Percentiles rank a stretch among this genome's conserved stretches.
Evolutionary conservation across 2,888 invertebrate genomes (phyloP).

Genomic region (Nomada ferruginata): DNA sequence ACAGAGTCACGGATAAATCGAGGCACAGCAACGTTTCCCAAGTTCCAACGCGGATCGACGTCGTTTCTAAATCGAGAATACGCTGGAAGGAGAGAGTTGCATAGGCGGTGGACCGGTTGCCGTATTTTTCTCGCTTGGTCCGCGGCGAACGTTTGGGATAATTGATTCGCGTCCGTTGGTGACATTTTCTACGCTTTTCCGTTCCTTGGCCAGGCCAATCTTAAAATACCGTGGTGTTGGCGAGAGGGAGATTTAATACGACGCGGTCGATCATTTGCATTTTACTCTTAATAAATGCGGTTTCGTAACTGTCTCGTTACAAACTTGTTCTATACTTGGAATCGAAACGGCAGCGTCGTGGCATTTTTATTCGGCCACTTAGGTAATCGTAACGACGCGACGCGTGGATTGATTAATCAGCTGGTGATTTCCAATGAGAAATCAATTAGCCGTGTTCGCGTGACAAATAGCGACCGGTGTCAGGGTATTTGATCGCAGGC

Average conservation of each 20-base stretch:
- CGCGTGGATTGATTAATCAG: slow-evolving; percentile 5
- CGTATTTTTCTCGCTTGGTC: slow-evolving; percentile 14
- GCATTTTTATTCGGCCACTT: slow-evolving; percentile 9
- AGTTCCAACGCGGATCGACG: not conserved
- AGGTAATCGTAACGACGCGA: slow-evolving; percentile 8
- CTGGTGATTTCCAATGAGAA: slow-evolving; percentile 11
- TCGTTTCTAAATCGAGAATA: slow-evolving; percentile 6
- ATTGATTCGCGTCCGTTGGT: slow-evolving; percentile 58
- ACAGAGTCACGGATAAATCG: not conserved
- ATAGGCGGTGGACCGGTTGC: slow-evolving; percentile 56
- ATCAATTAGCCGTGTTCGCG: slow-evolving; percentile 25
- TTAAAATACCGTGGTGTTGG: slow-evolving; percentile 20
- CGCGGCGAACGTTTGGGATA: slow-evolving; percentile 45
- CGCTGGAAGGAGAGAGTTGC: slow-evolving; percentile 38
- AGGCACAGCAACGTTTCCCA: not conserved
- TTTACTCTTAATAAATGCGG: slow-evolving; percentile 37
- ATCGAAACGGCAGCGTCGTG: not conserved
- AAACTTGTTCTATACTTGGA: not conserved
- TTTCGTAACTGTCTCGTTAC: slow-evolving; percentile 54
- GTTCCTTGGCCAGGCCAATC: slow-evolving; percentile 18
- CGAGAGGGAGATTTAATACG: not conserved
- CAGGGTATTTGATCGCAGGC: not conserved
- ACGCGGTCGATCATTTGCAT: slow-evolving; percentile 37
- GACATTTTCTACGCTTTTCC: slow-evolving; percentile 61
- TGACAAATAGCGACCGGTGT: slow-evolving; percentile 22